Evolutionary conservation across 1,140 invertebrate species (phyloP), one percentile per base, ranked within the genome.

Genomic region (Hypothenemus hampei): DNA sequence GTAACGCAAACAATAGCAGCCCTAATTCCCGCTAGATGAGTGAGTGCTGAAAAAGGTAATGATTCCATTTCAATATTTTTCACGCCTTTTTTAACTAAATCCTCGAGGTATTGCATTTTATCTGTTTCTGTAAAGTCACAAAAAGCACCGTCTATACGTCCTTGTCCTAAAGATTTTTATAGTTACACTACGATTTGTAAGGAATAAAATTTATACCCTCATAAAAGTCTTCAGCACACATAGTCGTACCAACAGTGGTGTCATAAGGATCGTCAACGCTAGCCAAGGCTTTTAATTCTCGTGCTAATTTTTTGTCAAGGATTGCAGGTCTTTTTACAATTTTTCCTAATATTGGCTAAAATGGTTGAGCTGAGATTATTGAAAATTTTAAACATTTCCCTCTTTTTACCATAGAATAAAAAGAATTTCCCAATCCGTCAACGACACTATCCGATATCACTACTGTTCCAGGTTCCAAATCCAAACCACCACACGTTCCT

Each of bases 21-120:
- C 75, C 86, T 87, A 50, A 97, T 89, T 8, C 91, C 91, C n/a
- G 94, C 93, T 68, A 92, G 86, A 69, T 94, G 87, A 8, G 93
- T 97, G 16, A 98, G 79, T 0, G 93, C 92, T 0, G 93, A 90
- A 70, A 99, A 98, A 19, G 86, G 84, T 0, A 90, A 79, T 1
- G 88, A 86, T 74, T 99, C 97, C 96, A 99, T 98, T 77, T 99
- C 97, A 61, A 99, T 97, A 70, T 99, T 99, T 1, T 89, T 80
- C 3, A 99, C 87, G 1, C 91, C 92, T 16, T 81, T 71, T 15
- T 86, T 78, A 31, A 87, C 80, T 43, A 97, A 68, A 54, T 83
- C 80, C 24, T 83, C 77, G 46, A 98, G 73, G 66, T 93, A 98
- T 11, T 84, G 82, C 78, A 93, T 83, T 73, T 97, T 97, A 37